phyloP scores from a whole-genome alignment of 2,888 invertebrate genomes.

The Diarsia dahlii region DNA sequence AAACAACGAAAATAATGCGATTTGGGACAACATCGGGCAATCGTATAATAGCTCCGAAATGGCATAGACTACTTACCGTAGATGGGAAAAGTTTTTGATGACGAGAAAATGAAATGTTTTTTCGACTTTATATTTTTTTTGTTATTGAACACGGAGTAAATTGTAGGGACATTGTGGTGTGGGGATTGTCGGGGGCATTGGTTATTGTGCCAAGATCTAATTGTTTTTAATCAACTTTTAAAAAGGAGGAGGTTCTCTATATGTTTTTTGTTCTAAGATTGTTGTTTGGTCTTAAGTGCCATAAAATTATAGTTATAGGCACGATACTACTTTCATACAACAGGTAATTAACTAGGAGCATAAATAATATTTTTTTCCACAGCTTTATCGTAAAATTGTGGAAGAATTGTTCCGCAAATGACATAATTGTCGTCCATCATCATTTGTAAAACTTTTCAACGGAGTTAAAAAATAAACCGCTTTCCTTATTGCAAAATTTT shows the following conservation, averaged over 20 bases:
- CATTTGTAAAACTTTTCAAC: background rate
- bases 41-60: slow-evolving; percentile 47
- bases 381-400: background rate
- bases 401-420: slow-evolving; percentile 17
- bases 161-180: background rate
- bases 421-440: slow-evolving; percentile 29
- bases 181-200: too few relatives aligned
- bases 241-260: too few relatives aligned
- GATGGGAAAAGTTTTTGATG: slow-evolving; percentile 53
- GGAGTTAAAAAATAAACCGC: slow-evolving; percentile 13
- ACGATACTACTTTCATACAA: background rate
- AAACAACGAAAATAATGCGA: slow-evolving; percentile 36
- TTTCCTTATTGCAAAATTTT: slow-evolving; percentile 3
- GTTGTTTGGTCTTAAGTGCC: background rate
- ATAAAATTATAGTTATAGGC: background rate
- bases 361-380: too few relatives aligned
- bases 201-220: background rate
- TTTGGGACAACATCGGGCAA: slow-evolving; percentile 33
- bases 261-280: background rate
- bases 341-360: too few relatives aligned
- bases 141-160: slow-evolving; percentile 16
- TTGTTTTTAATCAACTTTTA: background rate
- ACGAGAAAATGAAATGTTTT: slow-evolving; percentile 22
- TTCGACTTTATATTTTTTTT: slow-evolving; percentile 20
- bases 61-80: slow-evolving; percentile 24